phyloP scores from a whole-genome alignment of 1,140 invertebrate genomes.

The Lepidostoma basale region DNA sequence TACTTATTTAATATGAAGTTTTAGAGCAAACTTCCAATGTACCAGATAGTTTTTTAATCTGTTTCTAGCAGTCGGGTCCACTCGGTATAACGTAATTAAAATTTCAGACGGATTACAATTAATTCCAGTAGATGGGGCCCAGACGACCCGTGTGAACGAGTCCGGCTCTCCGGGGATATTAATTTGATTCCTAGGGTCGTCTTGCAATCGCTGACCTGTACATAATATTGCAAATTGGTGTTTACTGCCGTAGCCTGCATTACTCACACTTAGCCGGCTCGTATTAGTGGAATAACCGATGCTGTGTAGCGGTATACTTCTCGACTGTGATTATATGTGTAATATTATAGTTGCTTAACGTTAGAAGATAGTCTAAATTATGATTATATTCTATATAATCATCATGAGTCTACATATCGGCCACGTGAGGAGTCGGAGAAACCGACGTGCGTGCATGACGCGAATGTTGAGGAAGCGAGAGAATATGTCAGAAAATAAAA shows the following conservation, averaged over 20 bases:
- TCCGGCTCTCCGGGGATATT: conserved; percentile 6
- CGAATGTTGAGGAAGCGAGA: no score
- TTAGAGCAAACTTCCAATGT: no score
- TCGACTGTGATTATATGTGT: no score
- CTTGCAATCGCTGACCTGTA: conserved; percentile 32
- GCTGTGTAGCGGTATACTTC: neutral
- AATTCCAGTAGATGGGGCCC: conserved; percentile 7
- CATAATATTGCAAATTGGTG: conserved; percentile 42
- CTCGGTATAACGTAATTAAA: neutral
- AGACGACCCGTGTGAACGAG: neutral
- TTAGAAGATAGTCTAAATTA: no score
- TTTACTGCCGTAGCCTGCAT: conserved; percentile 29
- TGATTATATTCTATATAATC: no score
- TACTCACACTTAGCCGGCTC: conserved; percentile 24
- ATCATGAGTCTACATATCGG: no score
- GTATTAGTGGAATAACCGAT: neutral
- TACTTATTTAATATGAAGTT: no score
- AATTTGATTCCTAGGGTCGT: conserved; percentile 25
- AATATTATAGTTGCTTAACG: no score
- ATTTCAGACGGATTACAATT: conserved; percentile 3
- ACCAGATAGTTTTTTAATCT: no score
- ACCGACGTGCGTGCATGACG: no score
- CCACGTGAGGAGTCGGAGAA: no score
- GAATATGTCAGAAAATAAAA: no score
- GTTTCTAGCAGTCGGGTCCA: neutral